phyloP scores from a whole-genome alignment of 2,888 invertebrate species.

The Prosopocoilus inquinatus region DNA sequence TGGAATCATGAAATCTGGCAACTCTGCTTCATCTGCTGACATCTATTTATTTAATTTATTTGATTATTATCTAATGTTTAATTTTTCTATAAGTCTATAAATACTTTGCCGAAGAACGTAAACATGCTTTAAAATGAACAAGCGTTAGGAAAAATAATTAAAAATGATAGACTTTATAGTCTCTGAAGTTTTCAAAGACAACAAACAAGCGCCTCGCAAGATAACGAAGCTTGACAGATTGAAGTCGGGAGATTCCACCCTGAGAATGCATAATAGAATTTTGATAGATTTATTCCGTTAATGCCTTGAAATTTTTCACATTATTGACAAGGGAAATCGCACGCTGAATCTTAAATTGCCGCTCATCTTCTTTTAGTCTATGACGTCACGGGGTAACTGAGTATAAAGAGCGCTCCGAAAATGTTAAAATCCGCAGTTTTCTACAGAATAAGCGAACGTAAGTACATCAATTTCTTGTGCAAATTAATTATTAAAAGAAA shows the following conservation, averaged over 20 bases:
- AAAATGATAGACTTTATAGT: no score
- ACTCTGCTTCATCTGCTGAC: no score
- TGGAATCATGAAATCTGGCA: no score
- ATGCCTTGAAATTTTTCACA: slow-evolving; percentile 4
- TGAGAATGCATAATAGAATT: background rate
- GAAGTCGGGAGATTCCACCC: background rate
- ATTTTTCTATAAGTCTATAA: no score
- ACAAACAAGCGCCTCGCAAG: background rate
- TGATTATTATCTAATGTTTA: no score
- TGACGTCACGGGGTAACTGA: background rate
- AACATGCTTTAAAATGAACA: no score
- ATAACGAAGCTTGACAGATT: background rate
- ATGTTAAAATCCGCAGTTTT: background rate
- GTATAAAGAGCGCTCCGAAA: background rate
- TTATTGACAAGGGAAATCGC: slow-evolving; percentile 15
- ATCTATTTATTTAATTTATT: no score
- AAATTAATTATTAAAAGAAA: background rate
- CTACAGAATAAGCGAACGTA: background rate
- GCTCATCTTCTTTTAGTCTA: background rate
- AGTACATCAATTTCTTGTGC: background rate
- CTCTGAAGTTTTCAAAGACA: no score
- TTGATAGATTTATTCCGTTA: background rate
- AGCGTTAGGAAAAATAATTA: no score
- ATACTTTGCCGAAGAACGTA: no score
- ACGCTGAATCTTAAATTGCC: slow-evolving; percentile 12